Evolutionary conservation across 2,797 vertebrate species (phyloP), one percentile per base, ranked within the genome.

Genomic region (Syndactyla subalaris): DNA sequence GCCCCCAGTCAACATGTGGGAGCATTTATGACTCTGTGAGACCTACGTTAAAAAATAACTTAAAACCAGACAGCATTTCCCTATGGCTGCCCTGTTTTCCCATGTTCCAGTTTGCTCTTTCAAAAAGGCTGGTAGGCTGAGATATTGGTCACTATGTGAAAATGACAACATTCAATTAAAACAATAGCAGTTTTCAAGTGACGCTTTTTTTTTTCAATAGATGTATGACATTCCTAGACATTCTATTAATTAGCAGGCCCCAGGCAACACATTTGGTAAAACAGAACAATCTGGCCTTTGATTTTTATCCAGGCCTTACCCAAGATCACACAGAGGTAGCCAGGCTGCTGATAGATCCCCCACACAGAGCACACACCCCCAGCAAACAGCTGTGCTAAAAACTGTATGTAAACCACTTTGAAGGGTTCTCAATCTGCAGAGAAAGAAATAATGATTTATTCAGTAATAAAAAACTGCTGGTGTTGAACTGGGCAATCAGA

Each of bases 141-240:
- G 95, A 96, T 96, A 96, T 63, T 85, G 17, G 95, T 87, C 95
- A 88, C 89, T 95, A 78, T 95, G 91, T 57, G 72, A 91, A 96
- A 95, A 94, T 79, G 85, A 97, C 85, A 95, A 94, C 59, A 90
- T 93, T 96, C 70, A 92, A 93, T 96, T 95, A 95, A 95, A 97
- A 95, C 96, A 97, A 97, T 95, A 87, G 96, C 70, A 88, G 88
- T 96, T 97, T 96, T 93, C 92, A 95, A 96, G 80, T 85, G 74
- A 93, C 8, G 9, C 46, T 70, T 86, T 88, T 95, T 95, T 91
- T 95, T 91, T 96, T 88, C 82, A 96, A 84, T 89, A 96, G 91
- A 95, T 93, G 89, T 94, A 96, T 92, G 85, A 97, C 96, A 97
- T 95, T 96, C 94, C 91, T 95, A 94, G 95, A 96, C 96, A 95